Evolutionary conservation across 2,797 vertebrate genomes (phyloP).

Genomic region (Ceryle rudis): DNA sequence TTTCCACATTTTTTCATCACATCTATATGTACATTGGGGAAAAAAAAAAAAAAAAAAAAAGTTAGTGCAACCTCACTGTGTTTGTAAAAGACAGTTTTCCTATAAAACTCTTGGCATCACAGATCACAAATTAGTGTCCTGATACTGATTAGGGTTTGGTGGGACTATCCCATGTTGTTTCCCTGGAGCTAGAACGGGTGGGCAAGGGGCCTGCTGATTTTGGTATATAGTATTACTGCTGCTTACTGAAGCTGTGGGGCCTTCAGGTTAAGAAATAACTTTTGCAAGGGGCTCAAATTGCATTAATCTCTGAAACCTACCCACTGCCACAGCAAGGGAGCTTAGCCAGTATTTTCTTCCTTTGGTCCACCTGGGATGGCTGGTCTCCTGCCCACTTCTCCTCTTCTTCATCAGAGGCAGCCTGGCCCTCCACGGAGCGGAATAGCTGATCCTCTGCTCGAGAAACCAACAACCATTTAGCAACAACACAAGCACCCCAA

Average conservation of each 20-base stretch:
- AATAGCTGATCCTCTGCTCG: conserved; percentile 90
- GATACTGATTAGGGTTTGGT: not conserved
- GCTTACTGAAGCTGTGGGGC: not conserved
- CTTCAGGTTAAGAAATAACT: not conserved
- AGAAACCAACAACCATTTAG: not conserved
- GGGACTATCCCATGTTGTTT: not conserved
- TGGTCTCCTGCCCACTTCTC: conserved; percentile 82
- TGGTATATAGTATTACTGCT: not conserved
- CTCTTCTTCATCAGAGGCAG: conserved; percentile 92
- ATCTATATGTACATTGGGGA: conserved; percentile 73
- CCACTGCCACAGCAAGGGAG: conserved; percentile 85
- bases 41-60: not conserved
- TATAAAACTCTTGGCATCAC: not conserved
- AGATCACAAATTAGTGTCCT: too few species aligned
- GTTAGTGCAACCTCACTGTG: not conserved
- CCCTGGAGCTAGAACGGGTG: fast-evolving
- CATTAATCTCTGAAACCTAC: conserved; percentile 62
- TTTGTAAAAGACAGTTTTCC: not conserved
- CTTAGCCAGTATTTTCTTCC: conserved; percentile 76
- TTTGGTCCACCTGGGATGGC: conserved; percentile 75
- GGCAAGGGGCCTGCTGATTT: not conserved
- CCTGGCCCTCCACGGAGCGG: conserved; percentile 92
- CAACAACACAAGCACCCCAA: not conserved
- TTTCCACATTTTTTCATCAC: conserved; percentile 82
- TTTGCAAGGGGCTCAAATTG: not conserved